Evolutionary conservation across 1,140 invertebrate genomes (phyloP).

Genomic region (Lepeophtheirus salmonis): DNA sequence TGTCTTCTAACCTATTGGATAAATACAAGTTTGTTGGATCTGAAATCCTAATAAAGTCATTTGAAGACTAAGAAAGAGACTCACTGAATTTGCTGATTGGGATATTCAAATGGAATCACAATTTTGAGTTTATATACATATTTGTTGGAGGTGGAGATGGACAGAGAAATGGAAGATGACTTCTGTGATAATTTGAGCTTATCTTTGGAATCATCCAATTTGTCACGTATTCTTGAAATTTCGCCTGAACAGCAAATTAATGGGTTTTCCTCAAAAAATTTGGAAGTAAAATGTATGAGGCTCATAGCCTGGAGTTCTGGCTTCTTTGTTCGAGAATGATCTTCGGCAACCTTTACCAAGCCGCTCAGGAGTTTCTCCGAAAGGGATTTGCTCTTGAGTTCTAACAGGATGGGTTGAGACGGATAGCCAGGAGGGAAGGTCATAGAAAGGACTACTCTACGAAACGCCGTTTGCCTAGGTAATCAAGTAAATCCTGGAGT

Average conservation of each 20-base stretch:
- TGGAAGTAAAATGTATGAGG: conserved; percentile 39
- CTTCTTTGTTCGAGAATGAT: conserved; percentile 39
- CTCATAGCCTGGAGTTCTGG: conserved; percentile 36
- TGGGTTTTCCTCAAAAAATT: conserved; percentile 49
- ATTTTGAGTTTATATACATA: conserved; percentile 42
- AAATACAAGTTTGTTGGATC: conserved; percentile 17
- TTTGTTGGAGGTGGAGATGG: conserved; percentile 33
- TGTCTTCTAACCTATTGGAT: conserved; percentile 34
- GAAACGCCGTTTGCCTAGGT: conserved; percentile 37
- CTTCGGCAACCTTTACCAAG: conserved; percentile 42
- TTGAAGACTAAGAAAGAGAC: conserved; percentile 19
- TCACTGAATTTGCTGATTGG: conserved; percentile 36
- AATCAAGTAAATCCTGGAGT: conserved; percentile 6
- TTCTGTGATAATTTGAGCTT: conserved; percentile 48
- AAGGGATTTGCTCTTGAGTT: conserved; percentile 49
- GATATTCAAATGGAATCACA: conserved; percentile 45
- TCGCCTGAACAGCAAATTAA: conserved; percentile 52
- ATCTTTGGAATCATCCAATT: conserved; percentile 30
- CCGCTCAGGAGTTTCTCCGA: conserved; percentile 41
- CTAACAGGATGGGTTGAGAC: conserved; percentile 35
- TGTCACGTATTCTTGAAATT: conserved; percentile 39
- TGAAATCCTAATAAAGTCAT: no score
- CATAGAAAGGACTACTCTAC: conserved; percentile 41
- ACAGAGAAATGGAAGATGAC: conserved; percentile 39
- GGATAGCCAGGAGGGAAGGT: conserved; percentile 46